phyloP scores from a whole-genome alignment of 2,888 invertebrate species.

The Atethmia centrago region DNA sequence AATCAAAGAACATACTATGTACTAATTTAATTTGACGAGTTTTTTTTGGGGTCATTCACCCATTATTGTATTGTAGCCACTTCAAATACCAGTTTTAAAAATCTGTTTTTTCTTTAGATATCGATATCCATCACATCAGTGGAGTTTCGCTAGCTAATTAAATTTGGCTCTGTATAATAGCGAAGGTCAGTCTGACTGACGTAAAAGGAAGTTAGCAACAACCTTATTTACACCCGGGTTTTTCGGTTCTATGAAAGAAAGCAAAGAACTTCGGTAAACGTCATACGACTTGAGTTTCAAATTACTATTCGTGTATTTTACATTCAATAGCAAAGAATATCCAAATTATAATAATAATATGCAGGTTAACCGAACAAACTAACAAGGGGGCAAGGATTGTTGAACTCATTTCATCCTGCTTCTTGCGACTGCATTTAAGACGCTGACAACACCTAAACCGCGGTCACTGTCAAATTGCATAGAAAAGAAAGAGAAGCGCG shows the following conservation, averaged over 20 bases:
- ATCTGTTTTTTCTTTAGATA: no score
- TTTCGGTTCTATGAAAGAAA: slow-evolving; percentile 9
- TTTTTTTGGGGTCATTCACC: no score
- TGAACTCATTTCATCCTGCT: slow-evolving; percentile 29
- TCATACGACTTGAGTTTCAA: slow-evolving; percentile 7
- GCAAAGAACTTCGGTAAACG: slow-evolving; percentile 24
- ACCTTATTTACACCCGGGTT: slow-evolving; percentile 8
- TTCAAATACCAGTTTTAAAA: no score
- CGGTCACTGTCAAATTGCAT: no score
- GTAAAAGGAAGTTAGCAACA: slow-evolving; percentile 1
- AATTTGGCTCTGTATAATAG: no score
- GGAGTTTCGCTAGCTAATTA: no score
- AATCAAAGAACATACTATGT: background rate
- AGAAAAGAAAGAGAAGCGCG: no score
- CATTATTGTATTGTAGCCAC: no score
- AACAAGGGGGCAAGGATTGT: slow-evolving; percentile 29
- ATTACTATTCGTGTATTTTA: slow-evolving; percentile 37
- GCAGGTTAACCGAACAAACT: slow-evolving; percentile 10
- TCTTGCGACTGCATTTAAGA: background rate
- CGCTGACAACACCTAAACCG: no score
- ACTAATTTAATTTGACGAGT: no score
- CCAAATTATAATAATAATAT: slow-evolving; percentile 36
- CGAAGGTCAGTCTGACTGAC: background rate
- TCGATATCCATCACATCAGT: no score
- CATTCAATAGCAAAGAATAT: slow-evolving; percentile 43